phyloP scores from a whole-genome alignment of 30 jellyfish, hydroid and myxozoan genomes.

The Rhopilema esculentum region DNA sequence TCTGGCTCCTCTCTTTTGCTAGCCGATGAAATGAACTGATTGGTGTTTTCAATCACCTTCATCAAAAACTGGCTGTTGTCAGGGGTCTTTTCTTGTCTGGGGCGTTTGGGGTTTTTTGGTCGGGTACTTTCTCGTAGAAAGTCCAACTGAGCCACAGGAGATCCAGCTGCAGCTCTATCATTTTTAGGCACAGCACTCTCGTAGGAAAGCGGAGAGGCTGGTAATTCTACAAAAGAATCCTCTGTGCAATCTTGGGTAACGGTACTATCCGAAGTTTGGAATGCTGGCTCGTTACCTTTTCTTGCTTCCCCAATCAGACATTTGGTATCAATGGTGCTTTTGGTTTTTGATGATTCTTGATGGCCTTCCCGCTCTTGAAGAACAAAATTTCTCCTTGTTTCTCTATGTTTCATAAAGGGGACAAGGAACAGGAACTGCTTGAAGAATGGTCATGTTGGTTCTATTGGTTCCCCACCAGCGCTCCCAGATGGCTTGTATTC shows the following conservation, averaged over 20 bases:
- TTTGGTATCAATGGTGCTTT: slow-evolving; percentile 2
- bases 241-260: neutral
- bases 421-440: slow-evolving; percentile 19
- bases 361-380: neutral
- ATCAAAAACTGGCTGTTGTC: too few relatives aligned
- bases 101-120: slow-evolving; percentile 5
- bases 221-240: neutral
- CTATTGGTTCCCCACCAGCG: slow-evolving; percentile 25
- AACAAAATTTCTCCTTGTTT: neutral
- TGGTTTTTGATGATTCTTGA: neutral
- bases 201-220: neutral
- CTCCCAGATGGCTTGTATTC: slow-evolving; percentile 35
- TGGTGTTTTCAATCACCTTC: slow-evolving; percentile 11
- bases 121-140: slow-evolving; percentile 5
- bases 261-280: neutral
- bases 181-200: slow-evolving; percentile 15
- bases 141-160: slow-evolving; percentile 4
- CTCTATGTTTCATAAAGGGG: slow-evolving; percentile 34
- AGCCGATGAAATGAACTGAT: neutral
- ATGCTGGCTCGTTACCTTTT: neutral
- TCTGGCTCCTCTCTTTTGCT: slow-evolving; percentile 21
- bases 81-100: too few relatives aligned
- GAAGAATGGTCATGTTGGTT: slow-evolving; percentile 18
- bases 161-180: neutral
- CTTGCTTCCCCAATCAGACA: neutral